Base-by-base conservation (phyloP, 2,113 vertebrate genomes). In the Crotalus viridis region DNA sequence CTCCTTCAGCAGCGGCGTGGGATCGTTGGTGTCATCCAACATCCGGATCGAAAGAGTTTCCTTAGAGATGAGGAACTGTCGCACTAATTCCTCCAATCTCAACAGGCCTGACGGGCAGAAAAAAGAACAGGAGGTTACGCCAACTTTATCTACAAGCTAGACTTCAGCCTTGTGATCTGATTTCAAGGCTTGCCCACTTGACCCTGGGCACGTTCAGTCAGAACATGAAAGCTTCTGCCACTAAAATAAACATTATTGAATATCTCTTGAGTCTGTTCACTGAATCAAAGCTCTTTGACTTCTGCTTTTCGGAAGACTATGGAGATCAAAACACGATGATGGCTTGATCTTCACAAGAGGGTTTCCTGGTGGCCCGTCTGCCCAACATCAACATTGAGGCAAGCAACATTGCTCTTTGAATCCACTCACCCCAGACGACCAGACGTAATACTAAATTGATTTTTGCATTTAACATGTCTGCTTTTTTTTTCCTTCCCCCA, bases 1-100 rank as follows among this genome's bases (percentile, higher is more conserved):
- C 97, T 99, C 98, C 97, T 99, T 99, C 93, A 99, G 97, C 90
- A 99, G 94, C 0, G 98, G 98, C 0, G 98, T 99, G 33, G 98
- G 98, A 96, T 99, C 98, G 87, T 97, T 97, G 94, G 97, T 97
- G 85, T 98, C 98, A 0, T 99, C 98, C 94, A 99, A 96, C 98
- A 99, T 98, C 74, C 98, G 97, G 94, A 99, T 98, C 0, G 98
- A 99, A 89, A 99, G 97, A 0, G 98, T 98, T 92, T 99, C 98
- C 97, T 98, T 97, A 92, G 98, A 99, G 97, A 99, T 99, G 51
- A 99, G 98, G 94, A 99, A 99, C 91, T 98, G 98, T 0, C 98
- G 98, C 51, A 99, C 98, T 92, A 99, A 96, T 96, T 99, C 98
- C 96, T 99, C 98, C 97, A 99, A 92, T 92, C 98, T 97, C 95